Conservation (phyloP, 2,797 vertebrate genomes). For the Ara ararauna region DNA sequence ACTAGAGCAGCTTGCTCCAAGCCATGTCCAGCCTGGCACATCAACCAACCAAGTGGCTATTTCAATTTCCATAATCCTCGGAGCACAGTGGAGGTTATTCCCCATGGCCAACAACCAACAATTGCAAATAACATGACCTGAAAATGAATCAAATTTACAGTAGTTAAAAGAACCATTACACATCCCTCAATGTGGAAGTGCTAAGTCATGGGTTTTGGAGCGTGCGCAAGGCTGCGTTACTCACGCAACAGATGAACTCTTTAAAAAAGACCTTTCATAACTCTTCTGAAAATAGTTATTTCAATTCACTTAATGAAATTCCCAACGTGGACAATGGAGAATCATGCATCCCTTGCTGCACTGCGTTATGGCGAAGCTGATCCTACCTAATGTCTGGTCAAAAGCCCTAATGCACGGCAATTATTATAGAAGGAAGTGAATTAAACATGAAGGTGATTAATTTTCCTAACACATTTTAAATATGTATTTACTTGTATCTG, state of each 20-base stretch:
- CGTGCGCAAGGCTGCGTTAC: background rate
- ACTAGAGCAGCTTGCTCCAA: background rate
- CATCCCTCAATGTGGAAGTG: background rate
- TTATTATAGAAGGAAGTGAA: background rate
- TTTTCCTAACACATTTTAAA: background rate
- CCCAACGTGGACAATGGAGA: background rate
- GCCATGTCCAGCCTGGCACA: background rate
- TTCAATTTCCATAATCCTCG: background rate
- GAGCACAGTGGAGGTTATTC: background rate
- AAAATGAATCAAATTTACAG: background rate
- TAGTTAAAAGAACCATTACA: background rate
- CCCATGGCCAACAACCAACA: background rate
- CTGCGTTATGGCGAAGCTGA: background rate
- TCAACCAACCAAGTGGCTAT: background rate
- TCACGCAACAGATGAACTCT: background rate
- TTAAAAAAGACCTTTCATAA: background rate
- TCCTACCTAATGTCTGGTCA: background rate
- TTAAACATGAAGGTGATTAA: constrained; percentile 28
- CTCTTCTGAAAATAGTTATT: background rate
- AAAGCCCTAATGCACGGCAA: background rate
- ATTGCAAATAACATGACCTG: background rate
- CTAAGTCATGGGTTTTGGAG: background rate
- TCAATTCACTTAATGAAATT: background rate
- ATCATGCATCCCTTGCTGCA: background rate
- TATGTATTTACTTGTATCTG: background rate